Conservation (phyloP, 2,797 vertebrate genomes). For the Geotrypetes seraphini region DNA sequence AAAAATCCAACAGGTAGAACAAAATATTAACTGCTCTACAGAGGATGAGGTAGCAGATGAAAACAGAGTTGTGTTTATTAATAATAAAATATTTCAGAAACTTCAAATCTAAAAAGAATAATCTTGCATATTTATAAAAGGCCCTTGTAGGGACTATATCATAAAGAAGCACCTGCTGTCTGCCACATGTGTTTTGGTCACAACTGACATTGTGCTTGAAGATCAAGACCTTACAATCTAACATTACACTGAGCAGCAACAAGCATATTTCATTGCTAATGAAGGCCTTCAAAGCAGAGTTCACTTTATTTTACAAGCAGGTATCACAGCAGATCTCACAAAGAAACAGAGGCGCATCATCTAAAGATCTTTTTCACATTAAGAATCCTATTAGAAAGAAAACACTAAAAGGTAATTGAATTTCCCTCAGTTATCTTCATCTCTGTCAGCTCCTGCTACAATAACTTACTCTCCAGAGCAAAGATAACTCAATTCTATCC, state of each 20-base stretch:
- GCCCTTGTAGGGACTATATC: no score
- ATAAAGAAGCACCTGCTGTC: slow-evolving; percentile 3
- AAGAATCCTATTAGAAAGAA: slow-evolving; percentile 99
- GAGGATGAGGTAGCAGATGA: no score
- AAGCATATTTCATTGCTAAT: slow-evolving; percentile 74
- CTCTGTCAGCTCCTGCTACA: slow-evolving; percentile 95
- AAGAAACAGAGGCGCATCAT: slow-evolving; percentile 66
- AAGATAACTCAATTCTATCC: slow-evolving; percentile 96
- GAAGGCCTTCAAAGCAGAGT: slow-evolving; percentile 67
- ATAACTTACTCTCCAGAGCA: slow-evolving; percentile 94
- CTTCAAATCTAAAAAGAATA: no score
- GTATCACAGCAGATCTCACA: slow-evolving; percentile 69
- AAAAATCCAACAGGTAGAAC: no score
- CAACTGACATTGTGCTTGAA: slow-evolving; percentile 32
- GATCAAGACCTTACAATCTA: slow-evolving; percentile 61
- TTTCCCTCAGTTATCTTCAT: slow-evolving; percentile 98
- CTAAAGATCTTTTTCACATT: slow-evolving; percentile 95
- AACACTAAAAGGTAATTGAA: slow-evolving; percentile 99
- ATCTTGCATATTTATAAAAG: no score
- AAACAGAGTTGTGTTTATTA: no score
- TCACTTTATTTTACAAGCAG: slow-evolving; percentile 58
- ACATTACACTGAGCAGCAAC: slow-evolving; percentile 54
- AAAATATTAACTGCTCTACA: no score
- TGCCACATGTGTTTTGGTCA: slow-evolving; percentile 11
- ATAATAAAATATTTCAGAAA: no score